Evolutionary conservation across 2,113 vertebrate genomes (phyloP), one percentile per base, ranked within the genome.

Genomic region (Globicephala melas): DNA sequence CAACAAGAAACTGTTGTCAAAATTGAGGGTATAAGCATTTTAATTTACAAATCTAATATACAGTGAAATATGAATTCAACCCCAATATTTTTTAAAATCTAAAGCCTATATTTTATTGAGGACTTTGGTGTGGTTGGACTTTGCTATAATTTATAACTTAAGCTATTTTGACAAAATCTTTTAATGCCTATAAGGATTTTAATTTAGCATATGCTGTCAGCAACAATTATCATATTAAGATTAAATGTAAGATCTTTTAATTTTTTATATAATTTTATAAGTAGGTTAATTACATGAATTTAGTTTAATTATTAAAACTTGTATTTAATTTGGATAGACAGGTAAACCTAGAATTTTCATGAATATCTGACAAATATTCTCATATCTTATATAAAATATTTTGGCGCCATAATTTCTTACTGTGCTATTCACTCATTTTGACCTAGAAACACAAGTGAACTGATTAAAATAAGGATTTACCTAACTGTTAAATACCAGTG

Each of bases 261-360:
- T n/a, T 62, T 82, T 73, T 97, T 86, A n/a, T 89, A 55, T 41
- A 79, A 65, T 55, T 77, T 87, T 81, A 26, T 62, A 73, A 70
- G 9, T 80, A 63, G 20, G 4, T 55, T 91, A 93, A 82, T 86
- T 86, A 76, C 31, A 28, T 58, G 55, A 15, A 95, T 91, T 93
- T 88, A 4, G 89, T 58, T 94, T 86, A 71, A 92, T 53, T 82
- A 91, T 67, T 60, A 88, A 96, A 81, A 71, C 14, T 20, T 86
- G 53, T 63, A 11, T 38, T 71, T 91, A 33, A 41, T 96, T 62
- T 80, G 8, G 15, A 41, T 68, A 87, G 5, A 44, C 25, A 12
- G 3, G 7, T 71, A 77, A 4, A 62, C 11, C 3, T 53, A 33
- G 38, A 80, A 25, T 65, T 82, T 95, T 87, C 31, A 74, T 90